Evolutionary conservation across 2,888 invertebrate genomes (phyloP).

Genomic region (Archips crataeganus): DNA sequence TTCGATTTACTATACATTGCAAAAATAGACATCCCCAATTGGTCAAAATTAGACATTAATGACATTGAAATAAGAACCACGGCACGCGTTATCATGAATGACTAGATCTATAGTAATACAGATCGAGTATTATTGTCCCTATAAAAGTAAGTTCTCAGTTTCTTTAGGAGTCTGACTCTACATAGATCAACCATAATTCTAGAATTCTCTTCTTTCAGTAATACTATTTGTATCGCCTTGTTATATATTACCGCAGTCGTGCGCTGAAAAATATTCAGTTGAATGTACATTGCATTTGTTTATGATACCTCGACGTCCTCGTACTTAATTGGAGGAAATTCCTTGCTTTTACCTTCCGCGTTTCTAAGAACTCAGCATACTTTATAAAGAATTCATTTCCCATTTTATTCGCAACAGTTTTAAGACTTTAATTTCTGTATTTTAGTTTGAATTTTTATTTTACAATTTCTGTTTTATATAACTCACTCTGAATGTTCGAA

Average conservation of each 20-base stretch:
- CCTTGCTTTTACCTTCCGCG: conserved; percentile 1
- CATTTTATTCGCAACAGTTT: not conserved
- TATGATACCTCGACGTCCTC: not conserved
- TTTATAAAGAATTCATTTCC: conserved; percentile 11
- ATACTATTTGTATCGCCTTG: not conserved
- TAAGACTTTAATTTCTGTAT: not conserved
- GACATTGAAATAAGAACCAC: too few species aligned
- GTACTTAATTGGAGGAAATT: conserved; percentile 11
- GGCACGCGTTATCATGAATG: too few species aligned
- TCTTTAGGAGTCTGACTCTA: not conserved
- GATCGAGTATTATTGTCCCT: too few species aligned
- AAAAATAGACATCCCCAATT: too few species aligned
- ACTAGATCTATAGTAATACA: too few species aligned
- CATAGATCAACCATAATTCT: not conserved
- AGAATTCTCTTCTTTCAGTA: not conserved
- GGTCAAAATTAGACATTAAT: too few species aligned
- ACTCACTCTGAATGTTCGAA: not conserved
- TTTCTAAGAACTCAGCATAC: conserved; percentile 11
- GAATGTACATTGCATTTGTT: not conserved
- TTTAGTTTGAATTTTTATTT: not conserved
- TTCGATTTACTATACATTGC: too few species aligned
- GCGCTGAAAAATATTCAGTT: not conserved
- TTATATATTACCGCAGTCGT: not conserved
- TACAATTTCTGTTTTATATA: not conserved
- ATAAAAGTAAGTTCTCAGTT: too few species aligned